Percentiles rank a stretch among this genome's conserved stretches.
These are phyloP conservation scores for Hyperoplus immaculatus DNA, from an alignment of 2,797 vertebrate species.

Conservation along the genomic window DNA sequence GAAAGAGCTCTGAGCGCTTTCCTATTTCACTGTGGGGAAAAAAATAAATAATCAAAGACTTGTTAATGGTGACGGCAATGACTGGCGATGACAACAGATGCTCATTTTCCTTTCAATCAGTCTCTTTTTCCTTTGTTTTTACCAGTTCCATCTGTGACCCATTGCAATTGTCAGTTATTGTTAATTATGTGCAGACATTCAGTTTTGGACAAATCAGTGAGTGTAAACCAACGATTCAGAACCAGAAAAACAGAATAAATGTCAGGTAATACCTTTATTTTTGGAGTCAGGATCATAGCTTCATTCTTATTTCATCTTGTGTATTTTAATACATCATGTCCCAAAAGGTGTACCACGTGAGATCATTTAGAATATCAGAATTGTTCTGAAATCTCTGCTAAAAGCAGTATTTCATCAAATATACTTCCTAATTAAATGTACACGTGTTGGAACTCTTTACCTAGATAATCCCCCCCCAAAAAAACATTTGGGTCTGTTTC, in stretches of 20 bases:
- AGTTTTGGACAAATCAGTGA: slow-evolving; percentile 35
- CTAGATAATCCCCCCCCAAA: slow-evolving; percentile 2
- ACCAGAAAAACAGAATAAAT: slow-evolving; percentile 12
- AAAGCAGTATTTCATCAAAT: slow-evolving; percentile 9
- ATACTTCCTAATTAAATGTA: slow-evolving; percentile 22
- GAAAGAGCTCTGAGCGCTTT: slow-evolving; percentile 7
- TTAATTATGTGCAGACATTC: slow-evolving; percentile 37
- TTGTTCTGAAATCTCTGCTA: slow-evolving; percentile 18
- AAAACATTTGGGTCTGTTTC: slow-evolving; percentile 6
- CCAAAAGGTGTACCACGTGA: slow-evolving; percentile 2
- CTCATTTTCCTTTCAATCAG: slow-evolving; percentile 52
- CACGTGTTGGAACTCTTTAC: slow-evolving; percentile 11
- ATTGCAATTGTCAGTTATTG: slow-evolving; percentile 36
- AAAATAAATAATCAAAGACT: slow-evolving; percentile 37
- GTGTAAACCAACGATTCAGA: slow-evolving; percentile 13
- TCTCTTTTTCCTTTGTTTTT: slow-evolving; percentile 28
- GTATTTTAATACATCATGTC: background rate
- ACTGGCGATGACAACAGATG: slow-evolving; percentile 65
- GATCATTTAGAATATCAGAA: slow-evolving; percentile 11
- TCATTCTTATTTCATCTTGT: background rate
- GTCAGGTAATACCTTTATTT: slow-evolving; percentile 4
- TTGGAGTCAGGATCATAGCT: background rate
- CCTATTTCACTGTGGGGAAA: background rate
- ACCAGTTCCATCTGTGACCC: slow-evolving; percentile 59
- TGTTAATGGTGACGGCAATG: slow-evolving; percentile 51